phyloP scores from a whole-genome alignment of 1,140 invertebrate species.

The Drosophila ficusphila region DNA sequence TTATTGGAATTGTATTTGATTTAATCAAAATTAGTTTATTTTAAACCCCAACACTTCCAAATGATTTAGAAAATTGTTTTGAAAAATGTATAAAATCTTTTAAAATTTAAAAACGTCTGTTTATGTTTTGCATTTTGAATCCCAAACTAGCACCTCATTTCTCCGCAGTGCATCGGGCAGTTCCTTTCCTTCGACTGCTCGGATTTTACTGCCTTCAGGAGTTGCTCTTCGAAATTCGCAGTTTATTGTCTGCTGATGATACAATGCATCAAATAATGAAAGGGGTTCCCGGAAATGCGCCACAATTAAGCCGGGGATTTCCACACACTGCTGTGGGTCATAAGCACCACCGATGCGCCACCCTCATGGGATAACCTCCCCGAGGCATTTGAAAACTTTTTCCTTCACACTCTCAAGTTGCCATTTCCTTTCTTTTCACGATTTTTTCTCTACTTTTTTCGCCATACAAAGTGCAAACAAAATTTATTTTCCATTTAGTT shows the following conservation, averaged over 20 bases:
- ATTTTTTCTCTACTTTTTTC: slow-evolving; percentile 28
- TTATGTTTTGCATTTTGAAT: too few relatives aligned
- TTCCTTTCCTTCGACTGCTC: background rate
- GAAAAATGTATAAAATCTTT: too few relatives aligned
- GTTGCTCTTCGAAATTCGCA: slow-evolving; percentile 33
- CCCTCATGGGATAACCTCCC: slow-evolving; percentile 9
- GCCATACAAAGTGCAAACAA: slow-evolving; percentile 73
- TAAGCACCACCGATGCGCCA: background rate
- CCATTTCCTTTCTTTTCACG: slow-evolving; percentile 57
- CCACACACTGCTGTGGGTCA: background rate
- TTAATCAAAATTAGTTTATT: too few relatives aligned
- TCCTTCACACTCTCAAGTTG: slow-evolving; percentile 75
- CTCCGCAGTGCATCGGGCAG: slow-evolving; percentile 16
- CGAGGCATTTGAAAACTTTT: slow-evolving; percentile 46
- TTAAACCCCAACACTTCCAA: too few relatives aligned
- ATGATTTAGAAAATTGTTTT: too few relatives aligned
- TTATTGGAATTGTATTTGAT: too few relatives aligned
- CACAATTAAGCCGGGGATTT: slow-evolving; percentile 55
- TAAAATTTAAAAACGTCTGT: too few relatives aligned
- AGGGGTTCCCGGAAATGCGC: slow-evolving; percentile 68
- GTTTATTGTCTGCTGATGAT: slow-evolving; percentile 65
- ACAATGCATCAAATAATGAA: slow-evolving; percentile 66
- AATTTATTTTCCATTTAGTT: slow-evolving; percentile 83
- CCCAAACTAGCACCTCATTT: too few relatives aligned
- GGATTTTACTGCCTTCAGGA: slow-evolving; percentile 22